These are phyloP conservation scores for Cryptotis parvus DNA, from an alignment of 2,113 vertebrate species.

Conservation along the genomic window DNA sequence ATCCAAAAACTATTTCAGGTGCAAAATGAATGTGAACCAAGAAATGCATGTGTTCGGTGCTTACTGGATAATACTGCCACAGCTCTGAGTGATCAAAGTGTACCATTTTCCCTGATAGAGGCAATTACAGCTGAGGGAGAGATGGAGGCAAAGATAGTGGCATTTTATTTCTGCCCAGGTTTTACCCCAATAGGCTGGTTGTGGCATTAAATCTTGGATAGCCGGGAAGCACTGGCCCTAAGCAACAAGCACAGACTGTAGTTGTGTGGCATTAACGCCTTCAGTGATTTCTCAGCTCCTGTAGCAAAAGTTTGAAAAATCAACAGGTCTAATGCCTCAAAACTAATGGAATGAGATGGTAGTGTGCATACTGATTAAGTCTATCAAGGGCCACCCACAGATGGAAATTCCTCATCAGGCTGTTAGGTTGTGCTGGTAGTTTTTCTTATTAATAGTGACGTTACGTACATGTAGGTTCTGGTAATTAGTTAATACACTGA, in stretches of 20 bases:
- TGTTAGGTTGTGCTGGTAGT: background rate
- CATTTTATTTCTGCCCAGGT: background rate
- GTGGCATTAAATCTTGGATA: background rate
- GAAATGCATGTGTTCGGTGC: background rate
- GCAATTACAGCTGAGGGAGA: constrained; percentile 9
- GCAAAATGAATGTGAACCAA: background rate
- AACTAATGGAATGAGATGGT: constrained; percentile 49
- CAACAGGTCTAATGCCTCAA: constrained; percentile 31
- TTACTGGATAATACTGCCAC: background rate
- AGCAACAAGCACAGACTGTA: background rate
- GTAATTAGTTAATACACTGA: background rate
- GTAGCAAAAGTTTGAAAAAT: constrained; percentile 35
- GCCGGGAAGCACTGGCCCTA: background rate
- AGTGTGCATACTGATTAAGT: background rate
- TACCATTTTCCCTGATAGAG: background rate
- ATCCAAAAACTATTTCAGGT: background rate
- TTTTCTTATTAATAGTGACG: background rate
- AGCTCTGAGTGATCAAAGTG: background rate
- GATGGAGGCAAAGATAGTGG: constrained; percentile 11
- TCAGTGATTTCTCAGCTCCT: constrained; percentile 44
- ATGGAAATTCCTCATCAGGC: too few relatives aligned
- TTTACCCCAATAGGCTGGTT: too few relatives aligned
- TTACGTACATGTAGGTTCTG: background rate
- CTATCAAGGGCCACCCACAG: background rate
- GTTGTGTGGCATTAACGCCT: background rate